These are phyloP conservation scores for Mamestra brassicae DNA, from an alignment of 2,888 invertebrate species.

Conservation along the genomic window DNA sequence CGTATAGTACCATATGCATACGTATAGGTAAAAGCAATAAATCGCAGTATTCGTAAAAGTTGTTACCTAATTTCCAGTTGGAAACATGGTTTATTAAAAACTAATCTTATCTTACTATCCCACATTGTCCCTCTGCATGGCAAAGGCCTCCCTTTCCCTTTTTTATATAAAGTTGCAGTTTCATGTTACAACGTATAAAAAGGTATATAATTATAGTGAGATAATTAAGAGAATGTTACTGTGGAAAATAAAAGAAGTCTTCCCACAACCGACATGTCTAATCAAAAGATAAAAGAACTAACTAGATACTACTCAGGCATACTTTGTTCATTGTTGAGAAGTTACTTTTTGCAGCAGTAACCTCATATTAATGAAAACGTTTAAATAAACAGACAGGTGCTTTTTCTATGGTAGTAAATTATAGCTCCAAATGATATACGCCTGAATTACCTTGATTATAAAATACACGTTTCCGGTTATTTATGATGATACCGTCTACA, in stretches of 20 bases:
- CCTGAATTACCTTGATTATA: constrained; percentile 49
- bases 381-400: background rate
- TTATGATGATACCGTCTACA: constrained; percentile 28
- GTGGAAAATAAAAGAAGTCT: background rate
- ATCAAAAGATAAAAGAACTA: background rate
- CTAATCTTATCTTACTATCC: background rate
- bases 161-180: background rate
- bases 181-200: background rate
- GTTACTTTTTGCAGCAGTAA: background rate
- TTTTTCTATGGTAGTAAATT: constrained; percentile 38
- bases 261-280: background rate
- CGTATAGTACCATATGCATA: no score
- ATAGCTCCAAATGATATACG: constrained; percentile 35
- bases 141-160: background rate
- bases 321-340: constrained; percentile 1
- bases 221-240: background rate
- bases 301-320: background rate
- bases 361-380: background rate
- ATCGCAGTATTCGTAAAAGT: background rate
- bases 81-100: background rate
- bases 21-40: background rate
- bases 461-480: constrained; percentile 51
- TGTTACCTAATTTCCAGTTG: background rate
- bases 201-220: background rate
- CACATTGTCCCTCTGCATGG: background rate